phyloP scores from a whole-genome alignment of 2,797 vertebrate species.

The Chrosomus eos region DNA sequence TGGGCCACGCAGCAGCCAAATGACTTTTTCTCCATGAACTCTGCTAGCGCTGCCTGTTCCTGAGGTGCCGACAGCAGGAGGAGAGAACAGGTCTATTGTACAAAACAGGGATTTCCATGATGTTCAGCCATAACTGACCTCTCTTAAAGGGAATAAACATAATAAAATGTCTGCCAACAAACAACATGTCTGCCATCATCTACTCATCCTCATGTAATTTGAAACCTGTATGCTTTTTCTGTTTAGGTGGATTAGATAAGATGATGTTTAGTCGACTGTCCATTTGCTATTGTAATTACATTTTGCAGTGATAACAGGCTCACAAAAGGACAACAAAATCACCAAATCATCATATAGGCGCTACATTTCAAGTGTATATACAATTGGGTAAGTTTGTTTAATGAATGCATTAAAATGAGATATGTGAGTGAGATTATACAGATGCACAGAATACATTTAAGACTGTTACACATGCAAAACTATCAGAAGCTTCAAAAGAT shows the following conservation, averaged over 20 bases:
- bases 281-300: neutral
- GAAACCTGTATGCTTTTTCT: neutral
- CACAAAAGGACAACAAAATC: neutral
- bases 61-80: neutral
- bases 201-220: neutral
- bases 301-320: neutral
- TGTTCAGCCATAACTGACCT: neutral
- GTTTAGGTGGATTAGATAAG: neutral
- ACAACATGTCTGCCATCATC: neutral
- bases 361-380: neutral
- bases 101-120: neutral
- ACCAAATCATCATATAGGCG: too few species aligned
- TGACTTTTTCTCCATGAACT: conserved; percentile 2
- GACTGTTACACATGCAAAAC: neutral
- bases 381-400: neutral
- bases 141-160: neutral
- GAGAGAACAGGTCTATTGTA: neutral
- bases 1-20: neutral
- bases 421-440: neutral
- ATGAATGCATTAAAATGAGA: neutral
- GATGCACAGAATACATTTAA: neutral
- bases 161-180: neutral
- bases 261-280: neutral
- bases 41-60: neutral
- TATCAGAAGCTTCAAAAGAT: neutral